Base-by-base conservation (phyloP, 2,113 vertebrate genomes). In the Platichthys stellatus region DNA sequence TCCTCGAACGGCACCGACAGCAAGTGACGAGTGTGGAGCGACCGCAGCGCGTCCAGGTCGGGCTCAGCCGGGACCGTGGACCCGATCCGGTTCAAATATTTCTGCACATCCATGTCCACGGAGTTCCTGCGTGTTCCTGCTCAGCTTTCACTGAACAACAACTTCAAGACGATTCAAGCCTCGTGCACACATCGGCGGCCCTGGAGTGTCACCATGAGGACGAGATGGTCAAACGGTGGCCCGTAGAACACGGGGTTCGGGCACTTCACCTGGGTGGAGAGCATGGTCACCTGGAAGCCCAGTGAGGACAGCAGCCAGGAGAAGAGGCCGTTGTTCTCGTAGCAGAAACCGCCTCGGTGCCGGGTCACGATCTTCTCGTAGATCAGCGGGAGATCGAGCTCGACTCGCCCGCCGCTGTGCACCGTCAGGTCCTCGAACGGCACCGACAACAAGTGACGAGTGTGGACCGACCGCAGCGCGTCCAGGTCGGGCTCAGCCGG, bases 291-390 rank as follows among this genome's bases (percentile, higher is more conserved):
- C 2, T 86, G 28, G 76, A 93, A 95, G 38, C 94, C 94, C 49
- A 95, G 66, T 3, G 78, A 1, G 15, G 65, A 10, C 66, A 96
- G 82, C 2, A 95, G 89, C 94, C 95, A 95, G 1, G 86, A 86
- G 81, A 96, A 95, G 2, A 96, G 90, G 0, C 90, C 79, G 31
- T 96, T 95, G 15, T 82, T 93, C 82, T 96, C 95, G 4, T 3
- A 95, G 83, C 95, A 95, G 80, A 95, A 93, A 0, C 95, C 95
- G 0, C 93, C 94, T 5, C 92, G 76, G 11, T 59, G 79, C 21
- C 74, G 85, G 12, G 58, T 61, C 4, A 95, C 93, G 1, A 96
- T 92, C 81, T 96, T 96, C 20, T 93, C 79, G 23, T 93, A 96
- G 0, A 95, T 40, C 2, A 53, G 67, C 0, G 75, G 58, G 1